phyloP scores from a whole-genome alignment of 1,140 invertebrate species.

The Lepidurus arcticus region DNA sequence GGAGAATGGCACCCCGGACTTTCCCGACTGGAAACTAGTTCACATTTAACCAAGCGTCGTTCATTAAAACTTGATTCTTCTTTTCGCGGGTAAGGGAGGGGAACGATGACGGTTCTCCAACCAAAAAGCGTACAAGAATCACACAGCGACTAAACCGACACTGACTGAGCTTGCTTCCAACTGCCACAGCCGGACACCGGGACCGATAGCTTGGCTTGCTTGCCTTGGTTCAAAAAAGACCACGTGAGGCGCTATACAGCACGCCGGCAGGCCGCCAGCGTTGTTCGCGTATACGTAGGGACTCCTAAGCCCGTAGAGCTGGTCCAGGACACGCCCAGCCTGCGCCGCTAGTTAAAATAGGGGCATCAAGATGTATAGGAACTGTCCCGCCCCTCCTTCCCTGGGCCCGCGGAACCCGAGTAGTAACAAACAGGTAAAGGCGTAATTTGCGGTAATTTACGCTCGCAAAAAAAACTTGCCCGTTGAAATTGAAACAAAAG shows the following conservation, averaged over 20 bases:
- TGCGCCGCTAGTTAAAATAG: neutral
- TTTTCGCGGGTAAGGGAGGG: too few relatives aligned
- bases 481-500: neutral
- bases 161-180: conserved; percentile 4
- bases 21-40: neutral
- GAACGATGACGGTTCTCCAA: too few relatives aligned
- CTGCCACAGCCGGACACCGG: conserved; percentile 6
- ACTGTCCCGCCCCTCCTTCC: neutral
- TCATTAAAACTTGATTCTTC: too few relatives aligned
- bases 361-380: neutral
- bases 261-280: neutral
- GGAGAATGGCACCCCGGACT: neutral
- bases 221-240: conserved; percentile 1
- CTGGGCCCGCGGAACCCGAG: neutral
- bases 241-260: neutral
- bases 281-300: neutral
- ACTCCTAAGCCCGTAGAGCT: neutral
- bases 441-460: neutral
- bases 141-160: neutral
- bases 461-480: neutral
- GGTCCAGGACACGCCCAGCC: neutral
- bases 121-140: neutral
- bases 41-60: neutral
- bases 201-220: neutral
- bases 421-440: neutral